Evolutionary conservation across 2,797 vertebrate species (phyloP).

Genomic region (Limnodromus scolopaceus): DNA sequence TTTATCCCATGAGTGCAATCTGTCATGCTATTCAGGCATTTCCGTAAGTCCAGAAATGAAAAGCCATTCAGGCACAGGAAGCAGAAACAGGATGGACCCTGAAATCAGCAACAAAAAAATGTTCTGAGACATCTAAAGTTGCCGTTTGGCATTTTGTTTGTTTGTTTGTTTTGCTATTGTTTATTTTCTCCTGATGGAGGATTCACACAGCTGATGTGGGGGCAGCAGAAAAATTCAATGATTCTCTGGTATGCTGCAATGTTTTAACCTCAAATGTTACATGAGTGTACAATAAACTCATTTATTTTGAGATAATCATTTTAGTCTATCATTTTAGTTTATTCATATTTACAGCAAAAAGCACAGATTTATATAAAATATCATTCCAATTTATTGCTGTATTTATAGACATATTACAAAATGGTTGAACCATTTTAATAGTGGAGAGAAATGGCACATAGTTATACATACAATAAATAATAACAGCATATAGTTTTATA

Average conservation of each 20-base stretch:
- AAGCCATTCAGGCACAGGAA: neutral
- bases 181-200: neutral
- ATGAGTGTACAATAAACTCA: neutral
- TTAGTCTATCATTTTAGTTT: neutral
- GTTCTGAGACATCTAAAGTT: neutral
- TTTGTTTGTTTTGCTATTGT: neutral
- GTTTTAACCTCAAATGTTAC: neutral
- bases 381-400: neutral
- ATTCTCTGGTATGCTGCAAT: neutral
- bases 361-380: neutral
- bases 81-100: neutral
- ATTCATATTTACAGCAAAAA: neutral
- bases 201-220: neutral
- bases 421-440: neutral
- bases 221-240: neutral
- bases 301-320: neutral
- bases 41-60: neutral
- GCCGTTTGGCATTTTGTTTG: neutral
- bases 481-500: neutral
- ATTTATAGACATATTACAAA: constrained; percentile 3
- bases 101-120: neutral
- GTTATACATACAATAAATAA: neutral
- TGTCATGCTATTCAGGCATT: neutral
- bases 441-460: neutral
- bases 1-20: neutral